A percentile compares a stretch with the other conserved stretches of the same genome.
These are phyloP conservation scores for Watersipora subatra DNA, from an alignment of 1,140 invertebrate species.

Conservation along the genomic window DNA sequence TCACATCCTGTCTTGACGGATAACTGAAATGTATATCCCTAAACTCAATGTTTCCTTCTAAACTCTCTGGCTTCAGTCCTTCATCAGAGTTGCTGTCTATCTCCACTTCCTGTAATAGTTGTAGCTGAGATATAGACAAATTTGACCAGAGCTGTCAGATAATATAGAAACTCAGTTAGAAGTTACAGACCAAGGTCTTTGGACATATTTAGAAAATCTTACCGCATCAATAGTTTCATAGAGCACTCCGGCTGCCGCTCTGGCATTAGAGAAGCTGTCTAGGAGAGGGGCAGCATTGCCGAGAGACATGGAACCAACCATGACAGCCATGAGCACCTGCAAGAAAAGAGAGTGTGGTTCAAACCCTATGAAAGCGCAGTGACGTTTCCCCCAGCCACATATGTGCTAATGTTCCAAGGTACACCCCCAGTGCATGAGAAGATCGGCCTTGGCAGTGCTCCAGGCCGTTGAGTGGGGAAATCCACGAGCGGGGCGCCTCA, in stretches of 20 bases:
- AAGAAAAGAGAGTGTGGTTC: not conserved
- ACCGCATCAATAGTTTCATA: constrained; percentile 60
- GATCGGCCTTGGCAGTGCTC: too few species aligned
- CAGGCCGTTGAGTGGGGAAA: too few species aligned
- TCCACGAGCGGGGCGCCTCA: too few species aligned
- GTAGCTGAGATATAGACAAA: too few species aligned
- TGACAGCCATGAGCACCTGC: constrained; percentile 46
- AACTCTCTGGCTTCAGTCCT: constrained; percentile 49
- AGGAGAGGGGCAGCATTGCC: constrained; percentile 66
- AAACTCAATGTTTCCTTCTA: constrained; percentile 58
- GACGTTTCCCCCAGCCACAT: too few species aligned
- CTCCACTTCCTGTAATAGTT: constrained; percentile 43
- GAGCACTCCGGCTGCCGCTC: constrained; percentile 61
- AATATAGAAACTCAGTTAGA: too few species aligned
- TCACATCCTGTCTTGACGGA: constrained; percentile 59
- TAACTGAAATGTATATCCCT: constrained; percentile 55
- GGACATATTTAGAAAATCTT: too few species aligned
- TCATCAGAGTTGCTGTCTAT: constrained; percentile 52
- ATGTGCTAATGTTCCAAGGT: too few species aligned
- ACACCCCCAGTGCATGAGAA: too few species aligned
- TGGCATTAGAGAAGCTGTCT: constrained; percentile 58
- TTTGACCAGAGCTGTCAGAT: too few species aligned
- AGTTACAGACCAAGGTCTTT: too few species aligned
- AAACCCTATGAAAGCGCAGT: too few species aligned
- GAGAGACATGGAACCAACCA: constrained; percentile 66